Conservation (phyloP, 2,888 invertebrate species). For the Drosophila hawaiiensis region DNA sequence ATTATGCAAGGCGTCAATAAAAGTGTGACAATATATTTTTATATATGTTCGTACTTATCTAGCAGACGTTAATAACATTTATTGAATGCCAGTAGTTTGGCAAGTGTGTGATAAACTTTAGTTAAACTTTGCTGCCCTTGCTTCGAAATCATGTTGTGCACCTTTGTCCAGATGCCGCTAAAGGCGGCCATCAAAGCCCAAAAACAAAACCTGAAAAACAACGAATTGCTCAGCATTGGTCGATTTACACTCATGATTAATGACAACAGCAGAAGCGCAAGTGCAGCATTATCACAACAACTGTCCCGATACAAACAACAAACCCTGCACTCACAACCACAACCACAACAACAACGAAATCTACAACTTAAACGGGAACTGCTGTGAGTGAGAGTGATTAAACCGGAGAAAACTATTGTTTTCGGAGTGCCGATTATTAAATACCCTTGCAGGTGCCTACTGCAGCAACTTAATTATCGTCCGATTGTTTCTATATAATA, state of each 20-base stretch:
- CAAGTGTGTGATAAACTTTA: slow-evolving; percentile 44
- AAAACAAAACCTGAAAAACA: slow-evolving; percentile 28
- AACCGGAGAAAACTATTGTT: not conserved
- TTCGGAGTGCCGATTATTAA: slow-evolving; percentile 4
- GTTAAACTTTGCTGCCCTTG: slow-evolving; percentile 32
- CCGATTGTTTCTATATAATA: not conserved
- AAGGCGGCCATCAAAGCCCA: slow-evolving; percentile 38
- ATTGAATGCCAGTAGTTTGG: slow-evolving; percentile 14
- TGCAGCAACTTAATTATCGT: not conserved
- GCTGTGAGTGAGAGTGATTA: slow-evolving; percentile 66
- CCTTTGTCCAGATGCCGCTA: slow-evolving; percentile 49
- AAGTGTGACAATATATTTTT: slow-evolving; percentile 16
- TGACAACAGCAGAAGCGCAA: slow-evolving; percentile 25
- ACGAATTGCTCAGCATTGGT: slow-evolving; percentile 40
- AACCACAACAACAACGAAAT: slow-evolving; percentile 25
- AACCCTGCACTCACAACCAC: slow-evolving; percentile 8
- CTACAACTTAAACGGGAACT: slow-evolving; percentile 47
- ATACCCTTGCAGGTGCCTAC: not conserved
- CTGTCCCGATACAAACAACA: slow-evolving; percentile 27
- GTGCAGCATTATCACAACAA: slow-evolving; percentile 31
- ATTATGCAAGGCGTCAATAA: slow-evolving; percentile 58
- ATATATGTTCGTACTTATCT: slow-evolving; percentile 17
- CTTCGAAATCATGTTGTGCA: slow-evolving; percentile 49
- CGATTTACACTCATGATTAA: slow-evolving; percentile 32
- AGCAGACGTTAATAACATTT: slow-evolving; percentile 22